These are phyloP conservation scores for Malthinus seriepunctatus DNA, from an alignment of 2,888 invertebrate species.

Conservation along the genomic window DNA sequence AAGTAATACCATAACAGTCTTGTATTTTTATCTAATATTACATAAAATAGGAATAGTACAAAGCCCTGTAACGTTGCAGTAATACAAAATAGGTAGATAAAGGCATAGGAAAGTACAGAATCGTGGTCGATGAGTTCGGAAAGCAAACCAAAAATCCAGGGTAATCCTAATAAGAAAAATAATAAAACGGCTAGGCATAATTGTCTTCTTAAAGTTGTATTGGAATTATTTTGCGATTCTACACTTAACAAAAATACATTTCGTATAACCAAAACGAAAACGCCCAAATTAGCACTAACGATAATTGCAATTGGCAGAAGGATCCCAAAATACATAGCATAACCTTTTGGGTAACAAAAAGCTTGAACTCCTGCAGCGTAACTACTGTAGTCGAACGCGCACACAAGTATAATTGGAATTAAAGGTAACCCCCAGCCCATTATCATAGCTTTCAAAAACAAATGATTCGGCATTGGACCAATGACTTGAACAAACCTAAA, in stretches of 20 bases:
- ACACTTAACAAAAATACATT: conserved; percentile 52
- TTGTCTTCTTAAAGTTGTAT: conserved; percentile 58
- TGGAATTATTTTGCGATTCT: conserved; percentile 43
- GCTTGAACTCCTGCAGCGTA: conserved; percentile 56
- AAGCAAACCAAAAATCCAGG: conserved; percentile 64
- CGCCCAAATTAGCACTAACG: conserved; percentile 60
- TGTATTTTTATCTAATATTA: conserved; percentile 63
- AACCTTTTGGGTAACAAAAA: conserved; percentile 61
- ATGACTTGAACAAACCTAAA: conserved; percentile 68
- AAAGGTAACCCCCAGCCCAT: conserved; percentile 68
- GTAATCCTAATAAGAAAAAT: conserved; percentile 64
- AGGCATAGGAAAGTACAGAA: conserved; percentile 38
- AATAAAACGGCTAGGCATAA: conserved; percentile 62
- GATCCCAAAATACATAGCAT: conserved; percentile 60
- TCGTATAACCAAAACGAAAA: conserved; percentile 63
- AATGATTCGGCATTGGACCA: conserved; percentile 61
- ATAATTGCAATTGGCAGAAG: conserved; percentile 60
- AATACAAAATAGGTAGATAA: conserved; percentile 59
- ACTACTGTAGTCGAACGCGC: conserved; percentile 54
- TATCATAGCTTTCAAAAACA: conserved; percentile 63
- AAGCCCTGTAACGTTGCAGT: conserved; percentile 63
- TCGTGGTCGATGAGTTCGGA: conserved; percentile 48
- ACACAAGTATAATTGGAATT: conserved; percentile 59
- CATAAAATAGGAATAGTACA: conserved; percentile 65
- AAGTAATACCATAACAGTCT: conserved; percentile 56